These are phyloP conservation scores for Tokudaia tokunoshimensis DNA, from an alignment of 2,797 vertebrate genomes.

Conservation along the genomic window DNA sequence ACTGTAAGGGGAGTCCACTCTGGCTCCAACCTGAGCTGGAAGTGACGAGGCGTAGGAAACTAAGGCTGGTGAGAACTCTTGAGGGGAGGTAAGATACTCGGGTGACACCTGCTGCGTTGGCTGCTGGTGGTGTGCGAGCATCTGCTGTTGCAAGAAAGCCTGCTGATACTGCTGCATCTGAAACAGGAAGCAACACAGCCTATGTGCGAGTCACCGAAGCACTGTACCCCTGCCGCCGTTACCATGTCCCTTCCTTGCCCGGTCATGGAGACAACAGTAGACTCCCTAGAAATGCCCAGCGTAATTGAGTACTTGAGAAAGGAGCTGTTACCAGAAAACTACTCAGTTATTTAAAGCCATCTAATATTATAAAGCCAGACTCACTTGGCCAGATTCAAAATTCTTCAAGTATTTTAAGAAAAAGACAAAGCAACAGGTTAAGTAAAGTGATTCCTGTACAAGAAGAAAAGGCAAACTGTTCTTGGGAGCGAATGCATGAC, in stretches of 20 bases:
- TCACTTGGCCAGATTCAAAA: conserved; percentile 35
- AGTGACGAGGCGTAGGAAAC: conserved; percentile 89
- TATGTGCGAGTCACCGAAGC: neutral
- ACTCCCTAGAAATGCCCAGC: neutral
- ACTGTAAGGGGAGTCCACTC: conserved; percentile 88
- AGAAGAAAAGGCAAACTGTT: neutral
- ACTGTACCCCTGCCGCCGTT: neutral
- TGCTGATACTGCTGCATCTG: conserved; percentile 97
- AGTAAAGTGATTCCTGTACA: neutral
- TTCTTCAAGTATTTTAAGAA: conserved; percentile 57
- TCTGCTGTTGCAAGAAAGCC: conserved; percentile 93
- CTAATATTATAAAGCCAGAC: neutral
- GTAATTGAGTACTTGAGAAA: neutral
- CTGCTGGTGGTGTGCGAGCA: conserved; percentile 89
- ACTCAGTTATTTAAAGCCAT: neutral
- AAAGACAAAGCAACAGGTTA: conserved; percentile 14
- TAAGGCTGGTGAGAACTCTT: conserved; percentile 93
- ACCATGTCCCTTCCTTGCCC: neutral
- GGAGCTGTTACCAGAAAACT: neutral
- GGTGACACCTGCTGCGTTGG: conserved; percentile 88
- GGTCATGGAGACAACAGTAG: neutral
- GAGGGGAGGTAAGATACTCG: conserved; percentile 92
- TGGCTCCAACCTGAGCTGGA: conserved; percentile 84
- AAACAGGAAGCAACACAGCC: neutral
- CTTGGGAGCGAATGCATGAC: conserved; percentile 26